Evolutionary conservation across 2,888 invertebrate genomes (phyloP).

Genomic region (Troides aeacus): DNA sequence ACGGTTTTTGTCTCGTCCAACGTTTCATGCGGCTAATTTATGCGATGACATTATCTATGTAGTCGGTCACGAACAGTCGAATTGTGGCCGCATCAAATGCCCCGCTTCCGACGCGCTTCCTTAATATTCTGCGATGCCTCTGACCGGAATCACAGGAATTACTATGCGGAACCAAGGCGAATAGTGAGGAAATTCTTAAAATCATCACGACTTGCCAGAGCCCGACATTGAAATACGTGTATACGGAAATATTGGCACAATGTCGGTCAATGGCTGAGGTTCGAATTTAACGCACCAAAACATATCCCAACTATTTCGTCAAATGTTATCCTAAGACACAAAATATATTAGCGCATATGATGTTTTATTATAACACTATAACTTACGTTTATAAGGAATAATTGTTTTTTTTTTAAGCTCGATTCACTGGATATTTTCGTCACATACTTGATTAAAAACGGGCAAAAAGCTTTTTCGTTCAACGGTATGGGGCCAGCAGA

Average conservation of each 20-base stretch:
- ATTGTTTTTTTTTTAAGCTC: too few species aligned
- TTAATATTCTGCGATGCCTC: conserved; percentile 4
- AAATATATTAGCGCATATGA: too few species aligned
- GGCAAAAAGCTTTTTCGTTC: too few species aligned
- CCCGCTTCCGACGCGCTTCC: conserved; percentile 15
- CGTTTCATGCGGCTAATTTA: conserved; percentile 25
- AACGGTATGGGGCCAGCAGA: too few species aligned
- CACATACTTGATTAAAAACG: too few species aligned
- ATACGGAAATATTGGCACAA: background rate
- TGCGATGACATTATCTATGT: conserved; percentile 19
- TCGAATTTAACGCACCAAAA: too few species aligned
- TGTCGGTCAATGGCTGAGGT: too few species aligned
- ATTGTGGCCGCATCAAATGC: conserved; percentile 3
- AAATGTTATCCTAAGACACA: too few species aligned
- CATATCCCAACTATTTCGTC: too few species aligned
- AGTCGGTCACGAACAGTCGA: conserved; percentile 24
- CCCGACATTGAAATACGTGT: background rate
- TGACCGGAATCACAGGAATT: conserved; percentile 1
- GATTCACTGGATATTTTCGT: too few species aligned
- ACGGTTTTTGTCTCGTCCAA: conserved; percentile 23
- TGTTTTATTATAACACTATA: too few species aligned
- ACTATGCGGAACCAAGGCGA: background rate
- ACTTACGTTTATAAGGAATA: too few species aligned
- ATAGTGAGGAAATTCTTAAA: background rate
- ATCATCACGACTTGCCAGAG: background rate